A percentile compares a stretch with the other conserved stretches of the same genome.
phyloP scores from a whole-genome alignment of 1,140 invertebrate genomes.

The Drosophila ironensis region DNA sequence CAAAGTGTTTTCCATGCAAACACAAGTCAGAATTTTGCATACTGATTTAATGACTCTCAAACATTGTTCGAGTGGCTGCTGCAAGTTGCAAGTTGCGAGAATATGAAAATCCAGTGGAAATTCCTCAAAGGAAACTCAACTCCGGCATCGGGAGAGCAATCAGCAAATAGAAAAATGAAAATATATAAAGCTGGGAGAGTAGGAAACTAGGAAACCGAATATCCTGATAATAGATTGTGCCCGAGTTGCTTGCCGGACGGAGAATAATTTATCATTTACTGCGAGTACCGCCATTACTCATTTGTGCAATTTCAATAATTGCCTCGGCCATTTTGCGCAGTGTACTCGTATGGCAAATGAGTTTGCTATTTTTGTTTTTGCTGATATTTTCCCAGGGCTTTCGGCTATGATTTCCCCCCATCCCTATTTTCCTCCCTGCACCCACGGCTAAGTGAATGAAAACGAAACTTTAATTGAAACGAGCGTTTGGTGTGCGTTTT shows the following conservation, averaged over 20 bases:
- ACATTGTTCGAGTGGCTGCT: too few relatives aligned
- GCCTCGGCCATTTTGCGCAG: constrained; percentile 1
- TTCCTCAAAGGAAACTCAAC: too few relatives aligned
- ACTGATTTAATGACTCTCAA: too few relatives aligned
- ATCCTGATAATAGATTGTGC: neutral
- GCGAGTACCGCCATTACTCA: neutral
- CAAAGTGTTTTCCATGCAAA: too few relatives aligned
- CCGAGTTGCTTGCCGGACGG: neutral
- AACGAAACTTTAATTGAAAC: constrained; percentile 77
- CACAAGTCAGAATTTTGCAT: too few relatives aligned
- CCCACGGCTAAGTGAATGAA: constrained; percentile 64
- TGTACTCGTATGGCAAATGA: constrained; percentile 20
- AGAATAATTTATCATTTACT: constrained; percentile 4
- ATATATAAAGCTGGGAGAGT: too few relatives aligned
- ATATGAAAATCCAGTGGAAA: too few relatives aligned
- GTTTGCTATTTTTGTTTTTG: constrained; percentile 11
- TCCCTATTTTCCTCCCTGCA: neutral
- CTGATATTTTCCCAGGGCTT: neutral
- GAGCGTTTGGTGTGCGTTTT: constrained; percentile 65
- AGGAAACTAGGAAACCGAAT: too few relatives aligned
- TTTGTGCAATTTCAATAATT: neutral
- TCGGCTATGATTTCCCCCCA: neutral
- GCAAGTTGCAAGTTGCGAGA: too few relatives aligned
- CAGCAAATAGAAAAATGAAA: too few relatives aligned
- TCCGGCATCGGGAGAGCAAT: too few relatives aligned